Conservation (phyloP, 2,888 invertebrate species). For the Patella pellucida region DNA sequence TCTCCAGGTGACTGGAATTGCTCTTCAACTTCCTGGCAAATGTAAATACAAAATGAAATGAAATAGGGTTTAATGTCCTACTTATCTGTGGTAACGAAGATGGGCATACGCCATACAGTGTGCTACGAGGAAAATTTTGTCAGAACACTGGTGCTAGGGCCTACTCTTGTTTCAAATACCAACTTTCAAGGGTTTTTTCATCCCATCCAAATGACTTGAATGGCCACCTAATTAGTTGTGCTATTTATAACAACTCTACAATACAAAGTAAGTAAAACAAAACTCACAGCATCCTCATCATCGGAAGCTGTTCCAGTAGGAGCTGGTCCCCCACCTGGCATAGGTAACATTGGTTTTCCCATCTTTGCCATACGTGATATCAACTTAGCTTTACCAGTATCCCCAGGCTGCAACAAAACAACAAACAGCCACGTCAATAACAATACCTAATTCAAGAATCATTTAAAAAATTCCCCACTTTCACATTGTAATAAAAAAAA, state of each 20-base stretch:
- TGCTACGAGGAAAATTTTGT: no score
- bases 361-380: slow-evolving; percentile 71
- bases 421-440: neutral
- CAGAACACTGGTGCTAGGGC: no score
- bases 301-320: slow-evolving; percentile 41
- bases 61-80: neutral
- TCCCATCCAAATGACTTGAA: no score
- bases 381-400: slow-evolving; percentile 63
- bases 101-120: no score
- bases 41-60: neutral
- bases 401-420: slow-evolving; percentile 8
- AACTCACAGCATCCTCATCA: slow-evolving; percentile 28
- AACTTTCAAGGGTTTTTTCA: no score
- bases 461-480: no score
- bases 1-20: neutral
- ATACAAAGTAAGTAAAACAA: neutral
- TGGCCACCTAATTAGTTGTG: no score
- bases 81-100: neutral
- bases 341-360: slow-evolving; percentile 70
- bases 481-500: no score
- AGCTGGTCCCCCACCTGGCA: slow-evolving; percentile 53
- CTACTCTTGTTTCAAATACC: no score
- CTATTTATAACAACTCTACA: no score
- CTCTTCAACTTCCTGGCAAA: neutral
- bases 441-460: no score